Evolutionary conservation across 2,888 invertebrate species (phyloP), one percentile per base, ranked within the genome.

Genomic region (Meiosimyza platycephala): DNA sequence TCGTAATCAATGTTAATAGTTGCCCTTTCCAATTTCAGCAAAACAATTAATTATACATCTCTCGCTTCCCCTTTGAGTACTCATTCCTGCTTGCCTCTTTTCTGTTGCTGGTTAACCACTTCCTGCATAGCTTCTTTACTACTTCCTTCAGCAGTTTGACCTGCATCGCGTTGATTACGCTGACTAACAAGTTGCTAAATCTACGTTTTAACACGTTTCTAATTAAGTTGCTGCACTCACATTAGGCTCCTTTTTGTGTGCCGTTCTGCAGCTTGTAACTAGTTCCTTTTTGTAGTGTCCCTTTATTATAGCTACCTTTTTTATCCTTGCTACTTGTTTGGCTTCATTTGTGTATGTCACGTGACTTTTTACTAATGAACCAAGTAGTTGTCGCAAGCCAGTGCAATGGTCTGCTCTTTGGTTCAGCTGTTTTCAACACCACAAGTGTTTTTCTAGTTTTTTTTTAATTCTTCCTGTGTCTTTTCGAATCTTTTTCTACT

Each of bases 361-460:
- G 67, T 67, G 67, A 55, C 67, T 54, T 67, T 67, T 67, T 48
- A 18, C 67, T 67, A 67, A 67, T 57, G 67, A 67, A 67, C 57
- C 40, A 40, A 40, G 40, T 40, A 40, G 40, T 40, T 9, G 50
- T 59, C 28, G 69, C 74, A 50, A 64, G 69, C 63, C 60, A 54
- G 62, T 33, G 55, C 60, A n/a, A 47, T 59, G 68, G 65, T 47
- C 71, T 15, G 18, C 40, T 40, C 9, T 40, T 40, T 40, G 40
- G 40, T 40, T 7, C 40, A 40, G 40, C 40, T 40, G 40, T 40
- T 40, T 40, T 40, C 9, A 40, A 40, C 40, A 40, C 40, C 40
- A 40, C 40, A 40, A 40, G 40, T 40, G 40, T 40, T 40, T 40
- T 40, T 40, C 9, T 55, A 5, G 50, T 40, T 18, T 48, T 50